Evolutionary conservation across 1,140 invertebrate species (phyloP).

Genomic region (Dendrolimus punctatus): DNA sequence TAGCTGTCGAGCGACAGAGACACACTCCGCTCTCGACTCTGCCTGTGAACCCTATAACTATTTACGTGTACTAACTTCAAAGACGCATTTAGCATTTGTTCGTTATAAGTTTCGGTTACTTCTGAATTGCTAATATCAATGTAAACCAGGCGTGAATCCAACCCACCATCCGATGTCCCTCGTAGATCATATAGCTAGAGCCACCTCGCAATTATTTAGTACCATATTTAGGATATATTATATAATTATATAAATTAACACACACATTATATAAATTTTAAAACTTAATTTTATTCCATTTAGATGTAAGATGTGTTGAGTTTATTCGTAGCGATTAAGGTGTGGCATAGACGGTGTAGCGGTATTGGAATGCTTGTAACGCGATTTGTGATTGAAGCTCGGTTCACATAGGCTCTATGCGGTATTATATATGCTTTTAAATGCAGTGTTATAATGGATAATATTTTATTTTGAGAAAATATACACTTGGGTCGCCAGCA

Average conservation of each 20-base stretch:
- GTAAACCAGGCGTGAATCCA: too few species aligned
- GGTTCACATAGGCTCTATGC: slow-evolving; percentile 1
- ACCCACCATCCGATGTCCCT: too few species aligned
- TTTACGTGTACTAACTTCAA: too few species aligned
- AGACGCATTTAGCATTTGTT: too few species aligned
- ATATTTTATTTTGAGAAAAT: too few species aligned
- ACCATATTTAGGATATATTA: not conserved
- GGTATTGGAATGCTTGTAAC: slow-evolving; percentile 23
- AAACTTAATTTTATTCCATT: slow-evolving; percentile 59
- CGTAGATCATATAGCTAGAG: slow-evolving; percentile 2
- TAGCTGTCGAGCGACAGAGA: too few species aligned
- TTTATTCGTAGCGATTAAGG: slow-evolving; percentile 37
- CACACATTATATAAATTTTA: slow-evolving; percentile 3
- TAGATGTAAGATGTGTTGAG: slow-evolving; percentile 54
- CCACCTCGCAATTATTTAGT: slow-evolving; percentile 60
- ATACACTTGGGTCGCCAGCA: too few species aligned
- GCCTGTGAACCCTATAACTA: too few species aligned
- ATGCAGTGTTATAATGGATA: not conserved
- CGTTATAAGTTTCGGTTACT: too few species aligned
- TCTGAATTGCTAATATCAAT: too few species aligned
- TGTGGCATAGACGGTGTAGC: slow-evolving; percentile 34
- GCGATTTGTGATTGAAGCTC: not conserved
- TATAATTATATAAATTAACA: too few species aligned
- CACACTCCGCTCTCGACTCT: too few species aligned
- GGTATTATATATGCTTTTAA: not conserved